phyloP scores from a whole-genome alignment of 2,797 vertebrate species.

The Gallinago stenura region DNA sequence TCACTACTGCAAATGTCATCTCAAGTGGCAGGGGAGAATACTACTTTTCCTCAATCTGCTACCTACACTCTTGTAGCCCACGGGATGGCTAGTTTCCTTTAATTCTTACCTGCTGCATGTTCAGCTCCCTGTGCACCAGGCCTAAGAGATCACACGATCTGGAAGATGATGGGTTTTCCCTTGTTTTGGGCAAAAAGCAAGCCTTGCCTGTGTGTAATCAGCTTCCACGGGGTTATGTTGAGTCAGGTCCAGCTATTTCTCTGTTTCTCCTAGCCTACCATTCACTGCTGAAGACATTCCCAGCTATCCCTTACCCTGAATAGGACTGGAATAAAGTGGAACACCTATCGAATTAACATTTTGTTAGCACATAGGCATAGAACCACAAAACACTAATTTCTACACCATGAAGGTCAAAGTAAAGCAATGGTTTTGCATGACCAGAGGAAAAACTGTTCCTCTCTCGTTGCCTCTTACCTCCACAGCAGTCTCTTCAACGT shows the following conservation, averaged over 20 bases:
- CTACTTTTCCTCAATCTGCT: not conserved
- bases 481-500: not conserved
- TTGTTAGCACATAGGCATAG: not conserved
- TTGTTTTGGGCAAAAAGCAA: not conserved
- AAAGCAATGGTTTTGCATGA: not conserved
- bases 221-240: not conserved
- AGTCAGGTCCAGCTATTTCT: not conserved
- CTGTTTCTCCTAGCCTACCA: not conserved
- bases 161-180: not conserved
- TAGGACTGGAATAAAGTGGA: not conserved
- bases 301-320: not conserved
- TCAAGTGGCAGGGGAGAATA: not conserved
- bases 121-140: not conserved
- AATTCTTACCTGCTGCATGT: not conserved
- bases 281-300: not conserved
- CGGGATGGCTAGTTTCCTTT: not conserved
- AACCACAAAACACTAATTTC: not conserved
- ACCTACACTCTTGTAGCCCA: not conserved
- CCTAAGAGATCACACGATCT: not conserved
- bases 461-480: not conserved
- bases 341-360: not conserved
- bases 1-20: not conserved
- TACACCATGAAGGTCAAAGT: not conserved
- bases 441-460: not conserved
- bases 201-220: not conserved